A percentile compares a stretch with the other conserved stretches of the same genome.
These are phyloP conservation scores for Falco rusticolus DNA, from an alignment of 2,797 vertebrate species.

Conservation along the genomic window DNA sequence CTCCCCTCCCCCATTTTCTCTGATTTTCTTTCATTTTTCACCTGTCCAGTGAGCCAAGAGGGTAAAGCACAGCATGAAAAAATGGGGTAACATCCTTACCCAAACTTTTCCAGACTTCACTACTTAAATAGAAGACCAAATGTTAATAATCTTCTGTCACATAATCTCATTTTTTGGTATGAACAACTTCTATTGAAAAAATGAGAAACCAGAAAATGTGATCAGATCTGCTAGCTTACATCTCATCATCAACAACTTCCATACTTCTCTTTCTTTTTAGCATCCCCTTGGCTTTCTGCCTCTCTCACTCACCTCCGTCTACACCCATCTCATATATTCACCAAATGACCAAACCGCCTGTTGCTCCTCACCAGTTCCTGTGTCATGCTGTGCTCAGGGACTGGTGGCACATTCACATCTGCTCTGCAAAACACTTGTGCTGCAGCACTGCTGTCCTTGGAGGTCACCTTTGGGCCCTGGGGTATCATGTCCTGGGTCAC, in stretches of 20 bases:
- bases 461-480: not conserved
- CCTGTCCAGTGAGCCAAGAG: not conserved
- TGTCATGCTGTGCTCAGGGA: rapidly evolving
- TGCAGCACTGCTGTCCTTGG: not conserved
- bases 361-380: not conserved
- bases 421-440: rapidly evolving
- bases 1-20: not conserved
- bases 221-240: not conserved
- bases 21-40: not conserved
- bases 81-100: not conserved
- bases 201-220: not conserved
- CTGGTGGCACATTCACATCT: not conserved
- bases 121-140: not conserved
- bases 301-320: not conserved
- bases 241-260: not conserved
- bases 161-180: not conserved
- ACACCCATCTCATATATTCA: not conserved
- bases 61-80: not conserved
- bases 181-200: not conserved
- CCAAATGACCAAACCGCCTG: not conserved
- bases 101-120: not conserved
- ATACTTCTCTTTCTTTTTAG: not conserved
- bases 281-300: not conserved
- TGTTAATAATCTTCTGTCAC: not conserved
- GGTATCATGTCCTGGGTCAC: not conserved